These are phyloP conservation scores for Shinisaurus crocodilurus DNA, from an alignment of 2,113 vertebrate genomes.

Conservation along the genomic window DNA sequence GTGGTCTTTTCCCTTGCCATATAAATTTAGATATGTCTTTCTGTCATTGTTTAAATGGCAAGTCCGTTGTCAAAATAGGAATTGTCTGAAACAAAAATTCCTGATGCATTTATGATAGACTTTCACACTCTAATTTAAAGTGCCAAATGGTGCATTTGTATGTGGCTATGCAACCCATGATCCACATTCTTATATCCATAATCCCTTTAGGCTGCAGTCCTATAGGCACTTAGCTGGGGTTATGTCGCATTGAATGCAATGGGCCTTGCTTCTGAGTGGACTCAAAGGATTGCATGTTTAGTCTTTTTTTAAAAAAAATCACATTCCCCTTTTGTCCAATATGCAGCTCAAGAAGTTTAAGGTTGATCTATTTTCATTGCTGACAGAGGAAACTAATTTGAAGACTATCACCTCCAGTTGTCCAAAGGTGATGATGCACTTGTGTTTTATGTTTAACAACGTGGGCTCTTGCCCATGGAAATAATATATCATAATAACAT, in stretches of 20 bases:
- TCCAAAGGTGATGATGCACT: not conserved
- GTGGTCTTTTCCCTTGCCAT: too few relatives aligned
- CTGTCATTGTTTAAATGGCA: too few relatives aligned
- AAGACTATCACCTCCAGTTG: not conserved
- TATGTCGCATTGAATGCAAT: not conserved
- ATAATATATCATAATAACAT: not conserved
- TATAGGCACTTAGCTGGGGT: not conserved
- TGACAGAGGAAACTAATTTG: not conserved
- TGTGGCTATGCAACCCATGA: not conserved
- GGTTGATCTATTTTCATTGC: not conserved
- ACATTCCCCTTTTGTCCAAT: not conserved
- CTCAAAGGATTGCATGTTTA: not conserved
- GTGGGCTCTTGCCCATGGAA: not conserved
- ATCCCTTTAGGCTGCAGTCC: not conserved
- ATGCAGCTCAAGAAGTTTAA: not conserved
- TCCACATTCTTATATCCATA: not conserved
- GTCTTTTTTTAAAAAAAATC: too few relatives aligned
- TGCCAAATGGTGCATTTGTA: not conserved
- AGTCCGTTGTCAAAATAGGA: too few relatives aligned
- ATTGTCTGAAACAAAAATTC: too few relatives aligned
- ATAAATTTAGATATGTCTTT: too few relatives aligned
- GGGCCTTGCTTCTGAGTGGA: not conserved
- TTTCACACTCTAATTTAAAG: not conserved
- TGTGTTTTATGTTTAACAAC: not conserved
- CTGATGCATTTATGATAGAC: not conserved